phyloP scores from a whole-genome alignment of 2,113 vertebrate species.

The Azemiops feae region DNA sequence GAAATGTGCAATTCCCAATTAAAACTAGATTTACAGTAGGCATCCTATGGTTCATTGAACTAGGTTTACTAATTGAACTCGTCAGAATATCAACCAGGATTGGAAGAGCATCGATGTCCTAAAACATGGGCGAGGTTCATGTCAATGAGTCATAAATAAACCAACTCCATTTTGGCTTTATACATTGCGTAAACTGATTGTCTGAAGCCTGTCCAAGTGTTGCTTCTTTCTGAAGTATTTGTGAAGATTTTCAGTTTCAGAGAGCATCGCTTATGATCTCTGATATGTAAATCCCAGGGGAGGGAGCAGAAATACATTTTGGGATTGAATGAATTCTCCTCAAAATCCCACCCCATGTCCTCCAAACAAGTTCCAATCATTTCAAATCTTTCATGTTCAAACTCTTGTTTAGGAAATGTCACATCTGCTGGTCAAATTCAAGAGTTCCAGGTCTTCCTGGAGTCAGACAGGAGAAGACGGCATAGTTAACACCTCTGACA shows the following conservation, averaged over 20 bases:
- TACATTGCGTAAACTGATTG: neutral
- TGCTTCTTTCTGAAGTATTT: neutral
- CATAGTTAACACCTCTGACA: too few species aligned
- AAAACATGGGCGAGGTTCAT: neutral
- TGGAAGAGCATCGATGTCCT: neutral
- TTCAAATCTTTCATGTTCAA: neutral
- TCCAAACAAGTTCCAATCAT: neutral
- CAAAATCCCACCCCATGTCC: neutral
- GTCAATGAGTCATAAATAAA: neutral
- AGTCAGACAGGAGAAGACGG: too few species aligned
- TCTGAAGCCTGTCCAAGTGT: fast-evolving
- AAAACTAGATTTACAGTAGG: neutral
- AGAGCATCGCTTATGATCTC: neutral
- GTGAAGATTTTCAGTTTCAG: too few species aligned
- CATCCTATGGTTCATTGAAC: neutral
- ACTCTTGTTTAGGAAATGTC: neutral
- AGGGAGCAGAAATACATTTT: neutral
- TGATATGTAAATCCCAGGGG: neutral
- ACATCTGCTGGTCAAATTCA: neutral
- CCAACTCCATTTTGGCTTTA: neutral
- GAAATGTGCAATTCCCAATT: neutral
- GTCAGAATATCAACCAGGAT: neutral
- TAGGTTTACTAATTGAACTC: neutral
- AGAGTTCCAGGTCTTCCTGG: neutral
- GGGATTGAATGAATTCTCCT: neutral